Percentiles rank a stretch among this genome's conserved stretches.
Evolutionary conservation across 1,140 invertebrate genomes (phyloP).

Genomic region (Drosophila repletoides): DNA sequence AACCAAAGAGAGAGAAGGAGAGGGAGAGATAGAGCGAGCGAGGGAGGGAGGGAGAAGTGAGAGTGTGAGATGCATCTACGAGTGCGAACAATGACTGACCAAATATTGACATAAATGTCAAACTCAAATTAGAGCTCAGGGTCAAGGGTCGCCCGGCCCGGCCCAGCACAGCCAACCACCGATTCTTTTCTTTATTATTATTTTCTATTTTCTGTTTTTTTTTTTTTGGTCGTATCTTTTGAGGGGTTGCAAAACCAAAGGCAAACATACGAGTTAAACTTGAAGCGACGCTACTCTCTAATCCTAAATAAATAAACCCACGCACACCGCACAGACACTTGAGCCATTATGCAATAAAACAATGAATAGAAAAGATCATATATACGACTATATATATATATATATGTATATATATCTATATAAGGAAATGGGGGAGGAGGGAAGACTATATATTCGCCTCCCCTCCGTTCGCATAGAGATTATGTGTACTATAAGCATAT

Average conservation of each 20-base stretch:
- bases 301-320: constrained; percentile 70
- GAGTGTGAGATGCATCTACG: constrained; percentile 9
- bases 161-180: constrained; percentile 22
- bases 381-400: no score
- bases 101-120: constrained; percentile 82
- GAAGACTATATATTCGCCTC: not conserved
- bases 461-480: no score
- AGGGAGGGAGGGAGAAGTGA: not conserved
- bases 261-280: constrained; percentile 56
- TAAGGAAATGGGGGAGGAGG: no score
- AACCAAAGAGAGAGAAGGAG: no score
- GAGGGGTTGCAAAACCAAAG: constrained; percentile 17
- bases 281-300: constrained; percentile 50
- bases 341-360: constrained; percentile 77
- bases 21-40: not conserved
- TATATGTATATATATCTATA: no score
- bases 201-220: no score
- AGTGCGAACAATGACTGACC: constrained; percentile 79
- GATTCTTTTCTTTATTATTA: constrained; percentile 3
- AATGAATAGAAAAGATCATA: no score
- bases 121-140: constrained; percentile 81
- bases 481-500: constrained; percentile 66
- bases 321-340: constrained; percentile 48
- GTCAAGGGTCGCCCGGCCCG: constrained; percentile 65
- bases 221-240: not conserved